phyloP scores from a whole-genome alignment of 2,888 invertebrate genomes.

The Ectemnius cavifrons region DNA sequence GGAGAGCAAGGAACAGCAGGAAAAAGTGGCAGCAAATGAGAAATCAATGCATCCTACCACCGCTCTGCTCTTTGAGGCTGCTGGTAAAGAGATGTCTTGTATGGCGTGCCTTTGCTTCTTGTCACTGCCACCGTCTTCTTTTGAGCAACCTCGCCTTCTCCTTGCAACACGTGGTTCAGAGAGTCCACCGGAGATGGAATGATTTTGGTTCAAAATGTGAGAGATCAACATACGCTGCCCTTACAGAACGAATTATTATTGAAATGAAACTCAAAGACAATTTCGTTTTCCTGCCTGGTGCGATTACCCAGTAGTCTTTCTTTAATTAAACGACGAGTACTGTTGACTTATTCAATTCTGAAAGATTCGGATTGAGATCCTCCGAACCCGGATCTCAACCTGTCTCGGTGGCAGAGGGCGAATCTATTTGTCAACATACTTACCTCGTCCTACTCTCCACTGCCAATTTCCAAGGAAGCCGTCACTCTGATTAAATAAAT shows the following conservation, averaged over 20 bases:
- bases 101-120: neutral
- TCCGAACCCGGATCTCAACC: neutral
- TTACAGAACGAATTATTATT: neutral
- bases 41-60: constrained; percentile 37
- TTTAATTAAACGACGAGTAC: constrained; percentile 19
- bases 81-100: constrained; percentile 16
- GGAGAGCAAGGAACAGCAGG: constrained; percentile 3
- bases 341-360: constrained; percentile 23
- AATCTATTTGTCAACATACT: constrained; percentile 6
- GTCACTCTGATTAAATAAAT: neutral
- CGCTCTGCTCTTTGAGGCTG: neutral
- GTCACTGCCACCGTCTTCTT: neutral
- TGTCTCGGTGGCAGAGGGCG: neutral
- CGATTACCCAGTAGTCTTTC: constrained; percentile 4
- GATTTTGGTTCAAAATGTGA: too few relatives aligned
- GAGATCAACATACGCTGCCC: too few relatives aligned
- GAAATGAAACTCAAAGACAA: neutral
- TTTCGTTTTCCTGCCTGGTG: neutral
- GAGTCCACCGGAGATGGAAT: too few relatives aligned
- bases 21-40: constrained; percentile 31
- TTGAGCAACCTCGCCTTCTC: neutral
- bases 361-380: neutral
- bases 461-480: neutral
- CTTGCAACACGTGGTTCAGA: neutral
- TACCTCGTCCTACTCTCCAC: neutral